Evolutionary conservation across 2,888 invertebrate species (phyloP).

Genomic region (Macrosoma leucophasiata): DNA sequence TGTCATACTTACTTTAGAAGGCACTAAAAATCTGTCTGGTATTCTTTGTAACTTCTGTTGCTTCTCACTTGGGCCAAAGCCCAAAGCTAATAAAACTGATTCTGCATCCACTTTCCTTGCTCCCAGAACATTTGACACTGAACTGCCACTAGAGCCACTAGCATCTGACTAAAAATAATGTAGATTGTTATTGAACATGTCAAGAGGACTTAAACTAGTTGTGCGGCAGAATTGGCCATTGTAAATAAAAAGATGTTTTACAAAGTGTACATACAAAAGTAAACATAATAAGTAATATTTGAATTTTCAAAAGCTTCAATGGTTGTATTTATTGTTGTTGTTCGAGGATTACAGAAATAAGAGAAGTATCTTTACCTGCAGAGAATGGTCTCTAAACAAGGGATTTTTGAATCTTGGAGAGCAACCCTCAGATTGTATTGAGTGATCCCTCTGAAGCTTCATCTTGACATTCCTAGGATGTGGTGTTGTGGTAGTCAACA

Average conservation of each 20-base stretch:
- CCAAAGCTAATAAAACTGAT: slow-evolving; percentile 86
- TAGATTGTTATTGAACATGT: slow-evolving; percentile 2
- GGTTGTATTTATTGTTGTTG: too few relatives aligned
- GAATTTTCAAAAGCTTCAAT: too few relatives aligned
- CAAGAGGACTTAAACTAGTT: too few relatives aligned
- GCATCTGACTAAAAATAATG: slow-evolving; percentile 60
- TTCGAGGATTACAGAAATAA: slow-evolving; percentile 3
- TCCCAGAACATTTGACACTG: slow-evolving; percentile 89
- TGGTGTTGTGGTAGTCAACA: slow-evolving; percentile 44
- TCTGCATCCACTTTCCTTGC: slow-evolving; percentile 92
- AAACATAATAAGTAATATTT: too few relatives aligned
- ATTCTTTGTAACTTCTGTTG: slow-evolving; percentile 84
- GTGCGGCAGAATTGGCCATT: neutral
- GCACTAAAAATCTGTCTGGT: slow-evolving; percentile 86
- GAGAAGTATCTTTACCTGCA: slow-evolving; percentile 49
- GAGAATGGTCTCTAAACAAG: slow-evolving; percentile 64
- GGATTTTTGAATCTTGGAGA: slow-evolving; percentile 62
- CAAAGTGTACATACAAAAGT: neutral
- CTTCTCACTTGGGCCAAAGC: slow-evolving; percentile 84
- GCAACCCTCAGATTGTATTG: slow-evolving; percentile 66
- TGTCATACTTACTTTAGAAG: slow-evolving; percentile 79
- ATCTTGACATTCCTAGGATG: slow-evolving; percentile 40
- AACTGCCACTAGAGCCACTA: slow-evolving; percentile 78
- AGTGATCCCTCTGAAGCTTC: slow-evolving; percentile 60
- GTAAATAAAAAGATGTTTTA: too few relatives aligned